Evolutionary conservation across 2,797 vertebrate species (phyloP).

Genomic region (Coccyzus lansbergi): DNA sequence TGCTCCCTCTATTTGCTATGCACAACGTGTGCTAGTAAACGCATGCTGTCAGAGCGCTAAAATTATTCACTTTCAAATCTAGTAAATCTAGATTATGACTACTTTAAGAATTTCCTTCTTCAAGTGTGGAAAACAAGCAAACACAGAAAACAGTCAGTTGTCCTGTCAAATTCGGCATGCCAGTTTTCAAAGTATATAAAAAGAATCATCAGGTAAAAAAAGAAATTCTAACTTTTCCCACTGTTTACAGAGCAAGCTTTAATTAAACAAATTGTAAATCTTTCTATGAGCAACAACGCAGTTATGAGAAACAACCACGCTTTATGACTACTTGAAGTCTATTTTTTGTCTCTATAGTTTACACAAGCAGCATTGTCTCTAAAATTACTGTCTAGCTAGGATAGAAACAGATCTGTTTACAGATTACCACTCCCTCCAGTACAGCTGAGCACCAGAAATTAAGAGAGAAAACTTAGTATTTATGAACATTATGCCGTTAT

Average conservation of each 20-base stretch:
- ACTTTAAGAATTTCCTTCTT: background rate
- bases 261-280: background rate
- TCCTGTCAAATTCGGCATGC: background rate
- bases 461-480: background rate
- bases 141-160: background rate
- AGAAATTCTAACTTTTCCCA: background rate
- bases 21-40: background rate
- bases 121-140: background rate
- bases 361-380: constrained; percentile 4
- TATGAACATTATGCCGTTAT: background rate
- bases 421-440: background rate
- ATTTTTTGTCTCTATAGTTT: constrained; percentile 34
- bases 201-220: background rate
- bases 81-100: background rate
- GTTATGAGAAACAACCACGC: background rate
- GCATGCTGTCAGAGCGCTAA: background rate
- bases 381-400: constrained; percentile 9
- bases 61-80: constrained; percentile 14
- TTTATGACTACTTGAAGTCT: background rate
- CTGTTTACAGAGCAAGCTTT: background rate
- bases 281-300: background rate
- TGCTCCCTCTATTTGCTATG: background rate
- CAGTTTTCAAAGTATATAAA: background rate
- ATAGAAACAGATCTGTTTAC: constrained; percentile 11
- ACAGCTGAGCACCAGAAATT: background rate